Percentiles rank a stretch among this genome's conserved stretches.
These are phyloP conservation scores for Pygmarrhopalites habei DNA, from an alignment of 1,140 invertebrate genomes.

Conservation along the genomic window DNA sequence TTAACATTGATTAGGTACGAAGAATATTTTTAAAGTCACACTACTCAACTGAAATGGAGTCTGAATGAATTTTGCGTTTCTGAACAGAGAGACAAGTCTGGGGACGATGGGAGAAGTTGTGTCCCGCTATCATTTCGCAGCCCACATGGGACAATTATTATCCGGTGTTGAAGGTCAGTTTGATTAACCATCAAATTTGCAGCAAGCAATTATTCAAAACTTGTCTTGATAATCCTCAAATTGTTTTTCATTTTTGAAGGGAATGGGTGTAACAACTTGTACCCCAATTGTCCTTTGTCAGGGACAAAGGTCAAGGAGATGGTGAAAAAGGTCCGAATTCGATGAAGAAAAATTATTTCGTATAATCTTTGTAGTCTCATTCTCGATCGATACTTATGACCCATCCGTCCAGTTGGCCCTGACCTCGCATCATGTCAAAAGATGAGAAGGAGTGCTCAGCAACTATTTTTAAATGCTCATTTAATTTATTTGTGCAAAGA, in stretches of 20 bases:
- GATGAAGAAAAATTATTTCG: slow-evolving; percentile 42
- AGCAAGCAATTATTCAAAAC: too few relatives aligned
- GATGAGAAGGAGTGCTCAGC: too few relatives aligned
- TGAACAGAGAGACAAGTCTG: slow-evolving; percentile 56
- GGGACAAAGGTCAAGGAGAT: slow-evolving; percentile 57
- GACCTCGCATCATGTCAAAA: too few relatives aligned
- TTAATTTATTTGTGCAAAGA: too few relatives aligned
- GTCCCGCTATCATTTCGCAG: slow-evolving; percentile 70
- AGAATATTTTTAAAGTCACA: not conserved
- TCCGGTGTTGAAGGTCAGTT: slow-evolving; percentile 58
- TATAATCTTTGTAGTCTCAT: too few relatives aligned
- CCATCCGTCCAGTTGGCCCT: too few relatives aligned
- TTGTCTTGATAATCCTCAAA: too few relatives aligned
- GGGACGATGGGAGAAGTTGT: slow-evolving; percentile 55
- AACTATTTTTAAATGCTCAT: too few relatives aligned
- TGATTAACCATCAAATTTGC: too few relatives aligned
- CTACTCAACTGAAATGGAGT: not conserved
- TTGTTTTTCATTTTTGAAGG: too few relatives aligned
- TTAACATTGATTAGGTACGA: slow-evolving; percentile 61
- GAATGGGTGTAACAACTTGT: slow-evolving; percentile 64
- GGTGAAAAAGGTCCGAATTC: slow-evolving; percentile 58
- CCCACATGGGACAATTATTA: slow-evolving; percentile 72
- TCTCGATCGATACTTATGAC: too few relatives aligned
- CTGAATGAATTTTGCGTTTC: too few relatives aligned
- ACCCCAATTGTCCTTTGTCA: slow-evolving; percentile 59